phyloP scores from a whole-genome alignment of 2,888 invertebrate genomes.

The Kryphioiulus occultus region DNA sequence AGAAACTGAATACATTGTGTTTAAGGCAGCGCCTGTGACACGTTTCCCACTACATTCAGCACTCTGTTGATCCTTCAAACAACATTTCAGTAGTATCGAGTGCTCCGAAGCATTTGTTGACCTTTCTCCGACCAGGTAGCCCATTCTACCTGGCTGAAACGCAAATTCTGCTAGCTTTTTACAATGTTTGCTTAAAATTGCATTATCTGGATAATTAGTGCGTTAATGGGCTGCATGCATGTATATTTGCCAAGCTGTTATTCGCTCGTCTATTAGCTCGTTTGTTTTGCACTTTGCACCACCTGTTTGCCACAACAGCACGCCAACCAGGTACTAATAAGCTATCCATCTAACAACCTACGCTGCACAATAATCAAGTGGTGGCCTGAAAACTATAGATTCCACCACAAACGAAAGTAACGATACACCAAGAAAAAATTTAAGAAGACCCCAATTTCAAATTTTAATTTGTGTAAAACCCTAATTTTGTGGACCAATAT shows the following conservation, averaged over 20 bases:
- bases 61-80: background rate
- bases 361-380: background rate
- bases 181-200: constrained; percentile 16
- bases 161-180: background rate
- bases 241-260: background rate
- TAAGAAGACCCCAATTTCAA: background rate
- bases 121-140: background rate
- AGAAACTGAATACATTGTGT: too few relatives aligned
- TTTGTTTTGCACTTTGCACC: constrained; percentile 15
- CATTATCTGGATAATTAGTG: constrained; percentile 8
- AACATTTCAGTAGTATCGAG: background rate
- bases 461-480: too few relatives aligned
- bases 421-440: background rate
- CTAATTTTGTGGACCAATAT: too few relatives aligned
- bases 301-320: constrained; percentile 9
- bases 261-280: background rate
- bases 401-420: background rate
- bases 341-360: background rate
- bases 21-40: too few relatives aligned
- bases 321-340: constrained; percentile 23
- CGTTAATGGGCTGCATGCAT: constrained; percentile 14
- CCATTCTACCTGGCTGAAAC: background rate
- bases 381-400: background rate
- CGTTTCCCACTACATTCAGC: background rate
- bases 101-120: background rate